Conservation (phyloP, 1,140 invertebrate species). For the Marisa cornuarietis region DNA sequence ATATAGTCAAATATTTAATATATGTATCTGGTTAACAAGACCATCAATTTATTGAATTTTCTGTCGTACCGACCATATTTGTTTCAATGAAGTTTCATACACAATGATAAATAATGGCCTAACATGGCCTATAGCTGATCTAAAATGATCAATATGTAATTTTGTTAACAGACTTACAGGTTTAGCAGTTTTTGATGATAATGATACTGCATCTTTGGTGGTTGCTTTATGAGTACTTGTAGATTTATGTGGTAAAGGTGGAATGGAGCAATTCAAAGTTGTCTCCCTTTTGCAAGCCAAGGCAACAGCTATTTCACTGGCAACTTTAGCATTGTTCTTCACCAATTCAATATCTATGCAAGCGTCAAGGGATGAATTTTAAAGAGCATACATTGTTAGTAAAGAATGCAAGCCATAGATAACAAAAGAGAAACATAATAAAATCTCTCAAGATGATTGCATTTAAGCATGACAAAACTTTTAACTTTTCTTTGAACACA, state of each 20-base stretch:
- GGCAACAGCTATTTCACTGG: conserved; percentile 82
- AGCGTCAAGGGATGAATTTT: not conserved
- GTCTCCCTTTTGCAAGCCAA: conserved; percentile 55
- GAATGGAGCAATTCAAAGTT: too few species aligned
- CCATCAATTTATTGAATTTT: not conserved
- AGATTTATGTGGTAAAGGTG: conserved; percentile 3
- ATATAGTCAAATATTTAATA: not conserved
- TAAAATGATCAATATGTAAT: too few species aligned
- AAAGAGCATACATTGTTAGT: too few species aligned
- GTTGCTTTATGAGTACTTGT: not conserved
- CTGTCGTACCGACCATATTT: not conserved
- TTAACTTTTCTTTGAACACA: too few species aligned
- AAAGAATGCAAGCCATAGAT: too few species aligned
- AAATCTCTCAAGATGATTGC: too few species aligned
- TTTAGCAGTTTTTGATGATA: not conserved
- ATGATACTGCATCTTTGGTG: not conserved
- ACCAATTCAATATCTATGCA: conserved; percentile 86
- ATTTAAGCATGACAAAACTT: too few species aligned
- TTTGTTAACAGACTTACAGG: not conserved
- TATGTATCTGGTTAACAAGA: not conserved
- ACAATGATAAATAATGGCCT: too few species aligned
- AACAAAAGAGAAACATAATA: too few species aligned
- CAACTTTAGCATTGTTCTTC: conserved; percentile 89
- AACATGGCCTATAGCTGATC: too few species aligned
- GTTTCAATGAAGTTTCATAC: too few species aligned